These are phyloP conservation scores for Drosophila colorata DNA, from an alignment of 2,888 invertebrate species.

Conservation along the genomic window DNA sequence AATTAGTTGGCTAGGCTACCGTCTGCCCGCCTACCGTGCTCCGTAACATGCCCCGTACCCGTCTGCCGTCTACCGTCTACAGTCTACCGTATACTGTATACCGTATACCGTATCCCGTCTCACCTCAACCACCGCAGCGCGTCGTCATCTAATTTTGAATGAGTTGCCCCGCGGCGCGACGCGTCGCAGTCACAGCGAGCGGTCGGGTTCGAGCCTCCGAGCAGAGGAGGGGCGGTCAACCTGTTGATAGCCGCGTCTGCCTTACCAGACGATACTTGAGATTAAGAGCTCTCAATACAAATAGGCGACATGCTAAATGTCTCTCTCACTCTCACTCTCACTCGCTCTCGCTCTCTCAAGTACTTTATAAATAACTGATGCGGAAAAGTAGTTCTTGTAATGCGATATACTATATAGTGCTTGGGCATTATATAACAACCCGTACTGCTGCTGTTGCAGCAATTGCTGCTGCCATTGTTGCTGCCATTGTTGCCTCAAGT, in stretches of 20 bases:
- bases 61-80: background rate
- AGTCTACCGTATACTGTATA: background rate
- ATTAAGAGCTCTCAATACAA: slow-evolving; percentile 61
- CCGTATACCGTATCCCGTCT: background rate
- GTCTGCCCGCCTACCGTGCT: slow-evolving; percentile 56
- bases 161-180: slow-evolving; percentile 74
- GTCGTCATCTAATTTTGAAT: slow-evolving; percentile 62
- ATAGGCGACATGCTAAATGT: slow-evolving; percentile 46
- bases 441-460: slow-evolving; percentile 9
- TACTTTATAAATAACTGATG: slow-evolving; percentile 35
- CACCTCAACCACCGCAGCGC: slow-evolving; percentile 12
- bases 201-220: slow-evolving; percentile 21
- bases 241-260: slow-evolving; percentile 66
- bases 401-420: slow-evolving; percentile 36
- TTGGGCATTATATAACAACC: slow-evolving; percentile 30
- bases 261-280: slow-evolving; percentile 68
- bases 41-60: background rate
- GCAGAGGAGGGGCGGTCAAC: slow-evolving; percentile 60
- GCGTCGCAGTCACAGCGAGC: slow-evolving; percentile 47
- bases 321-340: background rate
- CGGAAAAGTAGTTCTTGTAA: slow-evolving; percentile 56
- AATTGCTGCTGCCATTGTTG: slow-evolving; percentile 31
- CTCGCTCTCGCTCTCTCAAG: slow-evolving; percentile 13
- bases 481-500: slow-evolving; percentile 50
- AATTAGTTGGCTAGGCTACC: slow-evolving; percentile 72